These are phyloP conservation scores for human DNA, from an alignment of 2,113 vertebrate genomes.

Conservation along the genomic window GRCh38 chr4:7471001-7471500, in stretches of 20 bases:
- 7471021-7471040: not conserved
- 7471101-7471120: not conserved
- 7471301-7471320: not conserved
- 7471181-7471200: not conserved
- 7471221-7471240: not conserved
- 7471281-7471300: not conserved
- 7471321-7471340: not conserved
- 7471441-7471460: not conserved
- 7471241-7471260: not conserved
- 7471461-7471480: not conserved
- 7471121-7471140: accelerated
- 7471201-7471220: accelerated
- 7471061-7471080: not conserved
- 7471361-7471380: not conserved
- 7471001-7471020: not conserved
- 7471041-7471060: not conserved
- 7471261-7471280: not conserved
- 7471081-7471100: not conserved
- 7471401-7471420: not conserved
- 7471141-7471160: not conserved
- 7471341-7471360: not conserved
- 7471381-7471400: not conserved
- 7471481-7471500: not conserved
- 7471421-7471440: not conserved
- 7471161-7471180: accelerated